Conservation (phyloP, 2,888 invertebrate genomes). For the Dynastes hyllus region DNA sequence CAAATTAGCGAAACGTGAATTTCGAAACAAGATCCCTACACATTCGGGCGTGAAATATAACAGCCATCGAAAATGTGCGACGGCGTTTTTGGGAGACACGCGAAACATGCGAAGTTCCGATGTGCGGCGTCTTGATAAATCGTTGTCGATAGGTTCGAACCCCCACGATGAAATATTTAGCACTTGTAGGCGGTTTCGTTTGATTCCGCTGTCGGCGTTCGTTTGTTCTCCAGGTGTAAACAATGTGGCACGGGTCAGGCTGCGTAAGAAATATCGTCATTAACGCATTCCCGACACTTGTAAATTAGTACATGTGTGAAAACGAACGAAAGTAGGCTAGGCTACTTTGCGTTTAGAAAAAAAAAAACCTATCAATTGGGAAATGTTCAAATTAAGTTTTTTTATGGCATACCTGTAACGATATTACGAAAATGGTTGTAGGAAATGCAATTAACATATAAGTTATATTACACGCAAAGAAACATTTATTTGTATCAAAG, state of each 20-base stretch:
- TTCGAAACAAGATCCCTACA: too few species aligned
- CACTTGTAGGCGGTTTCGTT: conserved; percentile 52
- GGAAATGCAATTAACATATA: conserved; percentile 7
- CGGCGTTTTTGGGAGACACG: conserved; percentile 43
- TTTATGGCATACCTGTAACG: neutral
- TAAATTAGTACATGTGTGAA: conserved; percentile 40
- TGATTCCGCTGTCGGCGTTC: conserved; percentile 49
- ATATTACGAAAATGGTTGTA: neutral
- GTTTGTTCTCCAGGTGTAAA: conserved; percentile 51
- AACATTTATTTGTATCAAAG: too few species aligned
- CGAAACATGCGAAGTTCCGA: conserved; percentile 47
- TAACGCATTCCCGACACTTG: conserved; percentile 44
- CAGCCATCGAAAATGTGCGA: neutral
- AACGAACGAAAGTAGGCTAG: neutral
- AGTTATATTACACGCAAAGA: too few species aligned
- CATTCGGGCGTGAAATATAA: neutral
- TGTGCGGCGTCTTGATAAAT: conserved; percentile 48
- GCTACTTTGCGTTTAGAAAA: conserved; percentile 5
- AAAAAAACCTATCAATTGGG: neutral
- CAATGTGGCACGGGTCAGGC: conserved; percentile 49
- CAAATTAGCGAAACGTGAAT: too few species aligned
- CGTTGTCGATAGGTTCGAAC: conserved; percentile 47
- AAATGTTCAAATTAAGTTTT: conserved; percentile 6
- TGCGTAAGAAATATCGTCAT: conserved; percentile 38
- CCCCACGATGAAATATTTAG: conserved; percentile 53